These are phyloP conservation scores for Crocodylus rhombifer DNA, from an alignment of 2,797 vertebrate species.

Conservation along the genomic window DNA sequence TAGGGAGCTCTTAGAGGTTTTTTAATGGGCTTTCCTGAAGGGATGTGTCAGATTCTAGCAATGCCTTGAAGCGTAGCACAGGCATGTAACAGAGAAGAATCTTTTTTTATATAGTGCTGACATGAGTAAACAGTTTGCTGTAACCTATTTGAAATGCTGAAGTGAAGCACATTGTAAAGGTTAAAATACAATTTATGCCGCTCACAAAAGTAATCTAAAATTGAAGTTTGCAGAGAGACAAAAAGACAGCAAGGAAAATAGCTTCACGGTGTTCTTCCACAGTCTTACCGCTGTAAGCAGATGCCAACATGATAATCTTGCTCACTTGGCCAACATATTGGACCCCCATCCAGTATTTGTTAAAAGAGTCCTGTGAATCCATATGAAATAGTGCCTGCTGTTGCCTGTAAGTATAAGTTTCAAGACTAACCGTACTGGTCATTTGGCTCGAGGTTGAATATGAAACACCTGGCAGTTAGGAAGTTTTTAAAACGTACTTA, in stretches of 20 bases:
- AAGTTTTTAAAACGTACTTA: not conserved
- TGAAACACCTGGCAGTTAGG: not conserved
- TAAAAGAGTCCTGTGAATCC: not conserved
- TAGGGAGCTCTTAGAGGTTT: constrained; percentile 51
- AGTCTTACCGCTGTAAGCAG: not conserved
- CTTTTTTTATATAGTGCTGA: constrained; percentile 59
- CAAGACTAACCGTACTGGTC: fast-evolving
- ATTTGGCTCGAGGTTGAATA: not conserved
- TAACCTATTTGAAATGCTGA: constrained; percentile 38
- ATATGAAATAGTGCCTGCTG: fast-evolving
- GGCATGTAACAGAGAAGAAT: constrained; percentile 43
- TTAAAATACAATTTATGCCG: not conserved
- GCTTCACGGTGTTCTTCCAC: not conserved
- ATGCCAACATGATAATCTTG: not conserved
- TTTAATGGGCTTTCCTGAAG: constrained; percentile 42
- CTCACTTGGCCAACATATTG: not conserved
- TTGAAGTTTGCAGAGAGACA: constrained; percentile 30
- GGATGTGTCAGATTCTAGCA: constrained; percentile 44
- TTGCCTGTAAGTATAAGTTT: not conserved
- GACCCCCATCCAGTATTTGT: not conserved
- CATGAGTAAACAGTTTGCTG: constrained; percentile 49
- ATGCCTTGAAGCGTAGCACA: constrained; percentile 52
- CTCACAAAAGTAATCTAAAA: constrained; percentile 22
- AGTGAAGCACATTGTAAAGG: constrained; percentile 18
- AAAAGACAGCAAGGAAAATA: not conserved